Base-by-base conservation (phyloP, 2,113 vertebrate species). In the Thomomys bottae region DNA sequence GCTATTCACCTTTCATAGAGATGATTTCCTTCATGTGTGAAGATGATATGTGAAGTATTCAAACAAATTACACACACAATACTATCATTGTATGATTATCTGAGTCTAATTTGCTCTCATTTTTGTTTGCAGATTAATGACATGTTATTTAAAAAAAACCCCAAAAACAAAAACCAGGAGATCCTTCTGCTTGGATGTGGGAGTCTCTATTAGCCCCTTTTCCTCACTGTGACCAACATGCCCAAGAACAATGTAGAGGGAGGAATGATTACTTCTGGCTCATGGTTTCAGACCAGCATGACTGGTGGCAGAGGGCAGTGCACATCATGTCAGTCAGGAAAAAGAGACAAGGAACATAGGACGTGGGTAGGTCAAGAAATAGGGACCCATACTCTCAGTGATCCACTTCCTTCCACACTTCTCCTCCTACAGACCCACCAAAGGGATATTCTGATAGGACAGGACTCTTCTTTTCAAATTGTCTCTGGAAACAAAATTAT, bases 101-200 rank as follows among this genome's bases (percentile, higher is more conserved):
- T 78, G 40, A 94, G 24, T 64, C 15, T 38, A 68, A 88, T 68
- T 87, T 8, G 63, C 49, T 91, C n/a, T 86, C 7, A 61, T 81
- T 24, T 85, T 89, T 64, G 45, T 89, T 88, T 80, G 17, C 24
- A 42, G 21, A 59, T 76, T 85, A 88, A 71, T 32, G 18, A 42
- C 28, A 67, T 78, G 38, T 6, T 67, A 63, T 77, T 87, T 45
- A 73, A 86, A 87, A 77, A 77, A 14, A n/a, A n/a, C n/a, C n/a
- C n/a, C n/a, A n/a, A n/a, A n/a, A n/a, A n/a, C n/a, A n/a, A n/a
- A n/a, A n/a, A n/a, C n/a, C 18, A 61, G 71, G 78, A 79, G 36
- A 38, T 20, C 6, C 10, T 49, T 66, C n/a, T 77, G 15, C 36
- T 92, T 84, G 42, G 9, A 57, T 67, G 0, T 54, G 92, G 68